phyloP scores from a whole-genome alignment of 2,888 invertebrate genomes.

The Ectemnius lituratus region DNA sequence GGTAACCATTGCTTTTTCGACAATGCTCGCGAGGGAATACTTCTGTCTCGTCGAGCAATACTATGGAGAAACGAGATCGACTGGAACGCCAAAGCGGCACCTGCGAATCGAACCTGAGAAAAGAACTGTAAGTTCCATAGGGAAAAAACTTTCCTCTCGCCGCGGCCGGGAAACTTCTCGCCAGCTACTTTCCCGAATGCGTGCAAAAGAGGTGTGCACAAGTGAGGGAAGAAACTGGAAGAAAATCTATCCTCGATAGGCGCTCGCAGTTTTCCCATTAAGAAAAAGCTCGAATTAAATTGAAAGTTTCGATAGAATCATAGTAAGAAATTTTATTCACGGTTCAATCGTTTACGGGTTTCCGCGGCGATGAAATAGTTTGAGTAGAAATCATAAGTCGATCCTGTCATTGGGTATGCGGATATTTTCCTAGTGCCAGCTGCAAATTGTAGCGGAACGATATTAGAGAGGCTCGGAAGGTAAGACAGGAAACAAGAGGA shows the following conservation, averaged over 20 bases:
- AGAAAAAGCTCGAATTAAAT: not conserved
- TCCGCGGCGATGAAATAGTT: not conserved
- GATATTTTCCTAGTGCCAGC: slow-evolving; percentile 8
- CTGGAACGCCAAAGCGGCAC: not conserved
- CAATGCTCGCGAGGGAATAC: too few species aligned
- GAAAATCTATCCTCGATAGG: too few species aligned
- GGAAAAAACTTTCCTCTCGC: too few species aligned
- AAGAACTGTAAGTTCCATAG: too few species aligned
- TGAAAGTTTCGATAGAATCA: not conserved
- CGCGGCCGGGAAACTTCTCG: too few species aligned
- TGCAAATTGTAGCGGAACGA: slow-evolving; percentile 16
- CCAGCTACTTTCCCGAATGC: too few species aligned
- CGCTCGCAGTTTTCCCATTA: not conserved
- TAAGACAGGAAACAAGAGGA: slow-evolving; percentile 26
- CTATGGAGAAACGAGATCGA: too few species aligned
- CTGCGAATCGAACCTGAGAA: not conserved
- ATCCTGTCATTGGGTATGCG: not conserved
- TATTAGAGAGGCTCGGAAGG: not conserved
- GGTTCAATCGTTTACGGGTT: too few species aligned
- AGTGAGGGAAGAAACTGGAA: too few species aligned
- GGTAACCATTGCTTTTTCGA: too few species aligned
- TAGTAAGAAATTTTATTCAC: not conserved
- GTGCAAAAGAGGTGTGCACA: too few species aligned
- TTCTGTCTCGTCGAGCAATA: too few species aligned
- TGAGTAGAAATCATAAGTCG: not conserved